These are phyloP conservation scores for Eristalis pertinax DNA, from an alignment of 2,888 invertebrate genomes.

Conservation along the genomic window DNA sequence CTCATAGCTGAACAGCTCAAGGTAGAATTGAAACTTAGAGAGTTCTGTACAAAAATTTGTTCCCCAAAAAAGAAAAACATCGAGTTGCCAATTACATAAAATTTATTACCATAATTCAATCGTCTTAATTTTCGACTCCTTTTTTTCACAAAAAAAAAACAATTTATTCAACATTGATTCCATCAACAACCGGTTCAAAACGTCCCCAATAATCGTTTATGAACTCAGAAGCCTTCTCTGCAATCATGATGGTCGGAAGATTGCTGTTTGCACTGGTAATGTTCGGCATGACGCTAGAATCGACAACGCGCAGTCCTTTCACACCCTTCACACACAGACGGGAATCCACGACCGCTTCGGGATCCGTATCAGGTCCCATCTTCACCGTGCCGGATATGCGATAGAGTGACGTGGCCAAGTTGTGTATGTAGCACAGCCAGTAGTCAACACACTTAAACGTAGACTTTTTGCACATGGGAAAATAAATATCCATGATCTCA, in stretches of 20 bases:
- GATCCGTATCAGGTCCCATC: conserved; percentile 86
- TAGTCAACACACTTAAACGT: conserved; percentile 80
- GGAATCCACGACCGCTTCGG: conserved; percentile 86
- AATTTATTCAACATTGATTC: not conserved
- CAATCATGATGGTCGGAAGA: conserved; percentile 93
- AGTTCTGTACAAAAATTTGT: too few species aligned
- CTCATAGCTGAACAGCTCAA: too few species aligned
- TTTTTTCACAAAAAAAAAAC: too few species aligned
- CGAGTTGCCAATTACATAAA: too few species aligned
- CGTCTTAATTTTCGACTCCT: too few species aligned
- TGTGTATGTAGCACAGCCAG: conserved; percentile 85
- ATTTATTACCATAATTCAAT: too few species aligned
- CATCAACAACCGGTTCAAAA: not conserved
- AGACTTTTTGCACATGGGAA: conserved; percentile 75
- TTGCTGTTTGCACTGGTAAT: conserved; percentile 91
- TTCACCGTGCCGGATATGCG: conserved; percentile 87
- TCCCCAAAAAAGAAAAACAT: too few species aligned
- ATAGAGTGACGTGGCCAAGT: conserved; percentile 86
- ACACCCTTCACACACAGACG: conserved; percentile 86
- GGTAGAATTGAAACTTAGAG: too few species aligned
- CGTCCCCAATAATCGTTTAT: conserved; percentile 76
- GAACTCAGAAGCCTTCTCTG: conserved; percentile 88
- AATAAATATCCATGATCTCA: conserved; percentile 74
- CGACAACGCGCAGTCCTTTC: conserved; percentile 85
- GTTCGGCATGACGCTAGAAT: conserved; percentile 90